Evolutionary conservation across 2,888 invertebrate species (phyloP), one percentile per base, ranked within the genome.

Genomic region (Shargacucullia verbasci): DNA sequence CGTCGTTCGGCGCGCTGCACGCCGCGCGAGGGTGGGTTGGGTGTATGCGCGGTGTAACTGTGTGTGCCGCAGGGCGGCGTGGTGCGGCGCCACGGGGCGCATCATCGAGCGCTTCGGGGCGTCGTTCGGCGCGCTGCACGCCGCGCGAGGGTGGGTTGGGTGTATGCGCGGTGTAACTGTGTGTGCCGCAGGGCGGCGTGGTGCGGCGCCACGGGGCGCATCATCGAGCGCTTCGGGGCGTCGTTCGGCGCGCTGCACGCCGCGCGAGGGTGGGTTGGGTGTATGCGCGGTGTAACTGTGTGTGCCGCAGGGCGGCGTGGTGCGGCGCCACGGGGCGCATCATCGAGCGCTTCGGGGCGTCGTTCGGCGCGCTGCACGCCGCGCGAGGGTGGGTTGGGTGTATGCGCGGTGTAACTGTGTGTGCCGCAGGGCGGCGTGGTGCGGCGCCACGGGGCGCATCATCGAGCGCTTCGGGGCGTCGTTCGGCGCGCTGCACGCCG

Each of bases 341-440:
- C 1, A 94, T 96, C 61, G 95, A 96, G 83, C 93, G 95, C 62
- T 94, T 94, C 38, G 86, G 92, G 11, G 48, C 20, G 8, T 87
- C 95, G 69, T 94, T 95, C 76, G 93, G 95, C 73, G 82, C 93
- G 27, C 59, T 55, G 5, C 76, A 64, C 15, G 62, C n/a, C n/a
- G n/a, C n/a, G n/a, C n/a, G n/a, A n/a, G n/a, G n/a, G n/a, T n/a
- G n/a, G n/a, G n/a, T n/a, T n/a, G n/a, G n/a, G n/a, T n/a, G n/a
- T n/a, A n/a, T n/a, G n/a, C n/a, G n/a, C n/a, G n/a, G n/a, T n/a
- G n/a, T n/a, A n/a, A n/a, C n/a, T n/a, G n/a, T n/a, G n/a, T n/a
- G n/a, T n/a, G n/a, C n/a, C n/a, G n/a, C 76, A 91, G 95, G 59
- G 86, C 95, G 2, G 95, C 96, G 11, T 97, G 97, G 95, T 98